Evolutionary conservation across 1,140 invertebrate genomes (phyloP).

Genomic region (Tachypleus tridentatus): DNA sequence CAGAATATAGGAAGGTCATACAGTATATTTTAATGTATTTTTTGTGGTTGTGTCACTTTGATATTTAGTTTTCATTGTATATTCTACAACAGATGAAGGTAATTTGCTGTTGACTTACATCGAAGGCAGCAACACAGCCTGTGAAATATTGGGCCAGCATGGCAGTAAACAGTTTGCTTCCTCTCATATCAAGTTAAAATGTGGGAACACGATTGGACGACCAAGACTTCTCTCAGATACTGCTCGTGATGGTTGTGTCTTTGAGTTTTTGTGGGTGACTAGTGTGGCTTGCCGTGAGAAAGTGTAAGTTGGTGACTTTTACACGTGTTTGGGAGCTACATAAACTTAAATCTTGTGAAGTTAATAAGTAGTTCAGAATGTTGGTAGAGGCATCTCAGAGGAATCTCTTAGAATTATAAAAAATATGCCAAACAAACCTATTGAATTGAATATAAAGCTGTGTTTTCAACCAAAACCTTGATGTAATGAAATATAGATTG

Average conservation of each 20-base stretch:
- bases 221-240: constrained; percentile 11
- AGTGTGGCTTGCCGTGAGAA: constrained; percentile 27
- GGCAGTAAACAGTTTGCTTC: constrained; percentile 4
- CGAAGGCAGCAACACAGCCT: background rate
- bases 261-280: constrained; percentile 32
- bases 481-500: no score
- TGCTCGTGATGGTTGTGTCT: constrained; percentile 25
- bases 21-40: no score
- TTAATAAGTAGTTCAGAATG: no score
- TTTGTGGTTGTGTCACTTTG: no score
- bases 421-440: no score
- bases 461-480: no score
- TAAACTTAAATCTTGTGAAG: background rate
- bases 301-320: constrained; percentile 6
- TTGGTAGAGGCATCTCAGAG: no score
- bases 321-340: background rate
- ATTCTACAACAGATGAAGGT: no score
- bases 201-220: constrained; percentile 8
- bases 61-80: no score
- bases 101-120: background rate
- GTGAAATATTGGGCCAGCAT: background rate
- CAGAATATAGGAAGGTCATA: no score
- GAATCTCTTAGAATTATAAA: no score
- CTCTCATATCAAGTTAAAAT: constrained; percentile 6
- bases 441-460: no score